Base-by-base conservation (phyloP, 1,140 invertebrate genomes). In the Littorina saxatilis region DNA sequence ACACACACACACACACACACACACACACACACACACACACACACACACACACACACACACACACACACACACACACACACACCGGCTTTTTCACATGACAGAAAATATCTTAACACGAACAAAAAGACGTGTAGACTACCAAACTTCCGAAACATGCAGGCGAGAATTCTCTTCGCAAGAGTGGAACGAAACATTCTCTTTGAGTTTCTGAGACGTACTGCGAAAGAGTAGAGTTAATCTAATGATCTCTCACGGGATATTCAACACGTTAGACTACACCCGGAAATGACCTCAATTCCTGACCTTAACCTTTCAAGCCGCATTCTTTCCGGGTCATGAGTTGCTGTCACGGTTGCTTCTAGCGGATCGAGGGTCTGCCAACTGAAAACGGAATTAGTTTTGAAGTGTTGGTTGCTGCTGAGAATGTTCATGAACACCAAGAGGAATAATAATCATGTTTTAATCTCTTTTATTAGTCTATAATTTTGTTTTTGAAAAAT, bases 21-120 rank as follows among this genome's bases (percentile, higher is more conserved):
- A 68, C 63, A 68, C 63, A 68, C 63, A 68, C 63, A 68, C 63
- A 68, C 63, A 68, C 63, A 68, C 63, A 35, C 63, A 68, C 63
- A 68, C 63, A 68, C 63, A 68, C 63, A 68, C 63, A 37, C 35
- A 58, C 55, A 58, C 55, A 58, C 55, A 58, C 55, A 58, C 55
- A 23, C 55, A 58, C 55, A 27, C 55, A 58, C 61, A 63, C 27
- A 63, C 61, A 63, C 61, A 63, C 27, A 32, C 61, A 29, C 27
- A 29, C n/a, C 0, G 27, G 5, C 27, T 58, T 58, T 23, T 58
- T 23, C n/a, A 9, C 47, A 20, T 9, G 9, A 50, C 9, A 50
- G 47, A 20, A 20, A 50, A 50, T 50, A 50, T 50, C 9, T 20
- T 50, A 11, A 11, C 20, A 11, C 9, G 20, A 50, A 50, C 20